Conservation (phyloP, 2,888 invertebrate species). For the Drosophila suboccidentalis region DNA sequence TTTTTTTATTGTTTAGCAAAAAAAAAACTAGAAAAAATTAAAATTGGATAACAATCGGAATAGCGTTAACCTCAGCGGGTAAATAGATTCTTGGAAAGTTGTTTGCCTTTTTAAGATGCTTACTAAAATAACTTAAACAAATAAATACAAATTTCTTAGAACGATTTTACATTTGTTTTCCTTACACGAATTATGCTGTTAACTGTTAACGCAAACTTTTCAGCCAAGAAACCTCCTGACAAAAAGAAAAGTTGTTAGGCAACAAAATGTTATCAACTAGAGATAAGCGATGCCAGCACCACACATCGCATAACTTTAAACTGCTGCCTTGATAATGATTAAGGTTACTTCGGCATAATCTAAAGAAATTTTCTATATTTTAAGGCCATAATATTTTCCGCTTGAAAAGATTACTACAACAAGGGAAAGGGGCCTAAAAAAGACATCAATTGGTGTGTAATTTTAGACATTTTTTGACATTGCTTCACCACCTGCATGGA, state of each 20-base stretch:
- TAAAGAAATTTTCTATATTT: slow-evolving; percentile 27
- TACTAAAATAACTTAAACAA: neutral
- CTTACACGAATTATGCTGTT: neutral
- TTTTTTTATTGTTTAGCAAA: no score
- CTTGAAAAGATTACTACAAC: slow-evolving; percentile 48
- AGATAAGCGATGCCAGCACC: slow-evolving; percentile 25
- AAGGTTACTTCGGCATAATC: slow-evolving; percentile 34
- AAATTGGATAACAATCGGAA: neutral
- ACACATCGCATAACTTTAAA: slow-evolving; percentile 38
- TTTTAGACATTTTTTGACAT: slow-evolving; percentile 62
- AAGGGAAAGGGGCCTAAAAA: slow-evolving; percentile 41
- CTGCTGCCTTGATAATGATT: slow-evolving; percentile 51
- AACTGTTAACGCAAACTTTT: slow-evolving; percentile 38
- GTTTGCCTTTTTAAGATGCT: neutral
- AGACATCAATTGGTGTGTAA: slow-evolving; percentile 73
- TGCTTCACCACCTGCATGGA: slow-evolving; percentile 22
- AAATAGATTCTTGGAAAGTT: neutral
- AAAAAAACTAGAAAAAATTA: neutral
- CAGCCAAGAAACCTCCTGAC: slow-evolving; percentile 33
- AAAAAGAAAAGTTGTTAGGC: slow-evolving; percentile 34
- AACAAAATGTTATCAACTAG: slow-evolving; percentile 32
- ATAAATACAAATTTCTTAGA: neutral
- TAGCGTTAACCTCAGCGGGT: neutral
- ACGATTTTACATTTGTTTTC: no score
- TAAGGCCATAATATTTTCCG: slow-evolving; percentile 53